A percentile compares a stretch with the other conserved stretches of the same genome.
phyloP scores from a whole-genome alignment of 2,888 invertebrate species.

The Torymus aiolomorphi region DNA sequence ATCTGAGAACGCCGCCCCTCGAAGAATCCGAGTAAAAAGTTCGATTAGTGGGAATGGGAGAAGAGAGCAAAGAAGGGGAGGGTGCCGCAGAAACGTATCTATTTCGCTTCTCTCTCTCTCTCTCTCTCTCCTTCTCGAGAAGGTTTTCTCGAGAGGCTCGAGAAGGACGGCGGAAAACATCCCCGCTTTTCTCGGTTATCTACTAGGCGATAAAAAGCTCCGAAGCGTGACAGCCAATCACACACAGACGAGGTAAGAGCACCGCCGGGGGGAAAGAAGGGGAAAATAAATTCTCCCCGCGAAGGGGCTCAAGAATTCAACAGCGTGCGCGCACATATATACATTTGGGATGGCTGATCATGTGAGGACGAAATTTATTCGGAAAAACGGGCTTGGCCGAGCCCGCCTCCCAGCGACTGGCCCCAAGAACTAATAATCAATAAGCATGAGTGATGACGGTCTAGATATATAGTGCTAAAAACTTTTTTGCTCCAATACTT shows the following conservation, averaged over 20 bases:
- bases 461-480: background rate
- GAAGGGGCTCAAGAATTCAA: conserved; percentile 32
- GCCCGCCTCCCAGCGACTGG: conserved; percentile 4
- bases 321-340: conserved; percentile 26
- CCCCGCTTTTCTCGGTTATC: conserved; percentile 43
- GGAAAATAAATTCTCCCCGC: background rate
- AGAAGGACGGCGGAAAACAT: conserved; percentile 14
- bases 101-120: conserved; percentile 7
- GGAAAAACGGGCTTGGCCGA: background rate
- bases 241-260: conserved; percentile 19
- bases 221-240: conserved; percentile 52
- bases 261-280: background rate
- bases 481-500: background rate
- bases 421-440: conserved; percentile 38
- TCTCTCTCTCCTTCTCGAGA: background rate
- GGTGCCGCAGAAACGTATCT: conserved; percentile 13
- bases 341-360: background rate
- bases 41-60: conserved; percentile 15
- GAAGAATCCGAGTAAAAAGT: conserved; percentile 10
- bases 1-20: background rate
- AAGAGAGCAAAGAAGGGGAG: background rate
- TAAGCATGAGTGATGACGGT: conserved; percentile 27
- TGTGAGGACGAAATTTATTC: conserved; percentile 41
- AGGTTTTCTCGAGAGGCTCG: conserved; percentile 16
- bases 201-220: conserved; percentile 54